Conservation (phyloP, 1,140 invertebrate species). For the Drosophila mojavensis region DNA sequence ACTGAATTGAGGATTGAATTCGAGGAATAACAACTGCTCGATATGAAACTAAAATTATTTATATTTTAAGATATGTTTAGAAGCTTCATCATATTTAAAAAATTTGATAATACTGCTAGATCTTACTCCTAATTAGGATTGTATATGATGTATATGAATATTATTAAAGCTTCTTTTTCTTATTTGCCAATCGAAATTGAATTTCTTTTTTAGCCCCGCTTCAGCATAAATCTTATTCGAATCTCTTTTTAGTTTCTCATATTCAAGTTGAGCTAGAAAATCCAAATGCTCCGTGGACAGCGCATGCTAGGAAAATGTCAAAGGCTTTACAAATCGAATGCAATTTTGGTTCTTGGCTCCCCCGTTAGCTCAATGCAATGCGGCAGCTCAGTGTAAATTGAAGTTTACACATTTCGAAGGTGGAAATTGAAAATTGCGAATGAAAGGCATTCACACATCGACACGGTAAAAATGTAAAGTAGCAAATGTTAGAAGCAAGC, state of each 20-base stretch:
- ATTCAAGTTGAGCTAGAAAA: neutral
- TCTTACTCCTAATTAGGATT: too few relatives aligned
- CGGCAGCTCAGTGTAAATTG: slow-evolving; percentile 57
- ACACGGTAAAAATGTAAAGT: slow-evolving; percentile 68
- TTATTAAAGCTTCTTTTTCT: too few relatives aligned
- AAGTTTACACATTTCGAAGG: slow-evolving; percentile 73
- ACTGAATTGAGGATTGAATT: neutral
- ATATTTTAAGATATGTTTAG: too few relatives aligned
- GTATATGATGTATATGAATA: too few relatives aligned
- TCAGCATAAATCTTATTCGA: neutral
- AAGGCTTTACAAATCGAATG: slow-evolving; percentile 12
- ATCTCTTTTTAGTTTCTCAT: neutral
- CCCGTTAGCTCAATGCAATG: neutral
- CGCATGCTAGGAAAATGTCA: neutral
- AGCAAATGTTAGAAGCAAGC: slow-evolving; percentile 56
- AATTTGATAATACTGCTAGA: too few relatives aligned
- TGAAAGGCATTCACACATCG: slow-evolving; percentile 68
- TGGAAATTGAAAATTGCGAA: slow-evolving; percentile 77
- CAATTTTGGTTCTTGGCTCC: slow-evolving; percentile 1
- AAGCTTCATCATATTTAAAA: too few relatives aligned
- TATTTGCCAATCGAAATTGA: too few relatives aligned
- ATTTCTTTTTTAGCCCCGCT: neutral
- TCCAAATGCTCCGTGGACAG: neutral
- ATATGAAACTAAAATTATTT: too few relatives aligned
- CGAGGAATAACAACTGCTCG: neutral